Conservation (phyloP, 1,140 invertebrate species). For the Anoplolepis gracilipes region DNA sequence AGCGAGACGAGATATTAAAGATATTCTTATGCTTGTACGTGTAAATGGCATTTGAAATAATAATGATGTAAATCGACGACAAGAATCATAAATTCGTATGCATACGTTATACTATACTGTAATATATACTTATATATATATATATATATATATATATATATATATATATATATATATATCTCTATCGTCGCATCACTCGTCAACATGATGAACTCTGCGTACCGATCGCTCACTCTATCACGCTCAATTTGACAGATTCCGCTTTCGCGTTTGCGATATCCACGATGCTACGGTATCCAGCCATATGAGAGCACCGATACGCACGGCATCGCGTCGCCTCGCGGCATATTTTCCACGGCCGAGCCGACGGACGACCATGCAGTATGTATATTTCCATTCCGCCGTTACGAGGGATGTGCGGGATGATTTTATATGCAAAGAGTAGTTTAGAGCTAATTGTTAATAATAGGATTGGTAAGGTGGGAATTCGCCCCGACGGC, state of each 20-base stretch:
- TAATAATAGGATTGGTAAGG: constrained; percentile 86
- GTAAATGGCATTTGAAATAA: neutral
- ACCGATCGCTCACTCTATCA: constrained; percentile 7
- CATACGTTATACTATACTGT: too few species aligned
- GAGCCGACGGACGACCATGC: constrained; percentile 82
- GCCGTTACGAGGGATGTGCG: constrained; percentile 82
- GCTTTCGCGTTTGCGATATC: constrained; percentile 17
- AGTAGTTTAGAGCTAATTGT: constrained; percentile 86
- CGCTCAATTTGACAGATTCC: neutral
- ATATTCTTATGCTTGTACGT: neutral
- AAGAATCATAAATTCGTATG: neutral
- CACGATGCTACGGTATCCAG: neutral
- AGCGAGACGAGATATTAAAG: neutral
- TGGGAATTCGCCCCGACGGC: constrained; percentile 83
- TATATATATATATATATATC: neutral
- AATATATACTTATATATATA: too few species aligned
- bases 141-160: neutral
- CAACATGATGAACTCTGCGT: neutral
- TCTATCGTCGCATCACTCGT: neutral
- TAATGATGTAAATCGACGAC: neutral
- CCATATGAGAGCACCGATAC: constrained; percentile 35
- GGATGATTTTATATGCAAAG: constrained; percentile 85
- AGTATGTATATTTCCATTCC: constrained; percentile 86
- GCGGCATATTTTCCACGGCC: constrained; percentile 73
- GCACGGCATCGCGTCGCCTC: constrained; percentile 41